phyloP scores from a whole-genome alignment of 2,113 vertebrate genomes.

The Podilymbus podiceps region DNA sequence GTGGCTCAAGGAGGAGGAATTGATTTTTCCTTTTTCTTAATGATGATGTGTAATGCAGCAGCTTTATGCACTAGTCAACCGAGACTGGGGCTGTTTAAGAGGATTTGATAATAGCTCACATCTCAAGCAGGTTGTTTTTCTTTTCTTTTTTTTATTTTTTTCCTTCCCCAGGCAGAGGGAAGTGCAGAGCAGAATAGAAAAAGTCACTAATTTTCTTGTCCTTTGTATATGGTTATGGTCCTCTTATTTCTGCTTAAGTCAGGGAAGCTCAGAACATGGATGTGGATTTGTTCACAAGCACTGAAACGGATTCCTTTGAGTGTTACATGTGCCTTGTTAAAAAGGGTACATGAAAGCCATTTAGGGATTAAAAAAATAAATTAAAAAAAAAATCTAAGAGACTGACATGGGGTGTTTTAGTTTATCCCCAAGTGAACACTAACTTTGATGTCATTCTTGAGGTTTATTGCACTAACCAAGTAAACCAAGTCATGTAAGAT shows the following conservation, averaged over 20 bases:
- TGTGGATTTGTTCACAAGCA: background rate
- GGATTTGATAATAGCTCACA: background rate
- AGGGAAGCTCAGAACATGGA: background rate
- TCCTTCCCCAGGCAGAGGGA: background rate
- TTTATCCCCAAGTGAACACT: background rate
- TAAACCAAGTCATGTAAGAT: background rate
- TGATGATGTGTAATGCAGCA: background rate
- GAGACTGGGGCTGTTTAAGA: background rate
- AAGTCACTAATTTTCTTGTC: background rate
- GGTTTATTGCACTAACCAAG: background rate
- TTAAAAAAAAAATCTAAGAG: background rate
- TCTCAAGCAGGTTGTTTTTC: background rate
- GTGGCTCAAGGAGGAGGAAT: background rate
- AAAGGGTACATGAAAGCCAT: background rate
- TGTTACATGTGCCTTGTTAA: background rate
- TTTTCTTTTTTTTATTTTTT: no score
- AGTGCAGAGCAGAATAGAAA: background rate
- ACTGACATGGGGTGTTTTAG: background rate
- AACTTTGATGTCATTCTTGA: background rate
- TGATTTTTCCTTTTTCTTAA: background rate
- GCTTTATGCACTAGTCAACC: background rate
- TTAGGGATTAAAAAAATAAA: background rate
- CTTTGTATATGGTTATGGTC: background rate
- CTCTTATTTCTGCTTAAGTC: background rate
- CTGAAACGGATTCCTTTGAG: background rate